Conservation (phyloP, 2,797 vertebrate genomes). For the Phataginus tetradactyla region DNA sequence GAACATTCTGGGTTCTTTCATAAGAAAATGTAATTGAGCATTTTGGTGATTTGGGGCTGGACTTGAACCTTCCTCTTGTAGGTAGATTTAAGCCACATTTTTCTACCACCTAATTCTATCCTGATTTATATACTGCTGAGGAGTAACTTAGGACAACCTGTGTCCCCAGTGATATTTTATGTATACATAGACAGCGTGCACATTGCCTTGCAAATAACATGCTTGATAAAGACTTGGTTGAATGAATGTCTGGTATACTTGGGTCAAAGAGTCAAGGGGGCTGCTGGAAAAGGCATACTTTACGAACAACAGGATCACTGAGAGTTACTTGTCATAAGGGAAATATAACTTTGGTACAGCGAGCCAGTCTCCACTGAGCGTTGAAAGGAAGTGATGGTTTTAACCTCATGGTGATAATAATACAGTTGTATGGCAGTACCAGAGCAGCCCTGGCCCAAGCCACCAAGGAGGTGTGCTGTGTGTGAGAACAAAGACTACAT, state of each 20-base stretch:
- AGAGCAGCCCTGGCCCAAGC: neutral
- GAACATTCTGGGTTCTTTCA: conserved; percentile 29
- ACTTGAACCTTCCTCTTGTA: neutral
- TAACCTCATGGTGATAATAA: neutral
- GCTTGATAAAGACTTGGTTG: neutral
- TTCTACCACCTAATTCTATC: neutral
- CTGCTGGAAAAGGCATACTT: neutral
- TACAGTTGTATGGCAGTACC: no score
- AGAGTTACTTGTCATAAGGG: neutral
- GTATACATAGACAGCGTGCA: neutral
- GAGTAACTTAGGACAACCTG: neutral
- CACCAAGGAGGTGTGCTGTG: neutral
- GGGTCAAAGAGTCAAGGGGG: neutral
- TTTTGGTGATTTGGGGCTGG: neutral
- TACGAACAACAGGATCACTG: neutral
- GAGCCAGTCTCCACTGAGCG: neutral
- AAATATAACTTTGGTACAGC: neutral
- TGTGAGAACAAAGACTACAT: neutral
- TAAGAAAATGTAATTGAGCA: conserved; percentile 41
- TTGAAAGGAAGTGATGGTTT: neutral
- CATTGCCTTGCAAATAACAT: neutral
- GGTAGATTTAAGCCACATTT: neutral
- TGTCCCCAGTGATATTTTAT: neutral
- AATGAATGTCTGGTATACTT: neutral
- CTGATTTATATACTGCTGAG: neutral